Evolutionary conservation across 2,888 invertebrate species (phyloP), one percentile per base, ranked within the genome.

Genomic region (Hyppa rectilinea): DNA sequence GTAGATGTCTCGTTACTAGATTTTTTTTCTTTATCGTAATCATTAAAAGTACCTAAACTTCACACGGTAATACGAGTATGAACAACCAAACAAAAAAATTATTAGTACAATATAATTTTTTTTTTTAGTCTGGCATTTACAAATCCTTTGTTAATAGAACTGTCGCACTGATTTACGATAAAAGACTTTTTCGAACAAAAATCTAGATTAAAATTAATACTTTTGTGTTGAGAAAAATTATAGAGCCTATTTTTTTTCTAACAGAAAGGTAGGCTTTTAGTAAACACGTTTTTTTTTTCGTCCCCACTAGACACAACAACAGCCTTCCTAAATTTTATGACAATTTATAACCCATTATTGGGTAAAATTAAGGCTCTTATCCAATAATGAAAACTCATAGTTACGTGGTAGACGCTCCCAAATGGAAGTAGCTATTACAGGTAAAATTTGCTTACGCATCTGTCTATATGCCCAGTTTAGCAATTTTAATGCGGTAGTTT

Each of bases 151-250:
- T 53, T 59, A 36, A 52, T 59, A 29, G 34, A 58, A 43, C 40
- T 68, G 59, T 74, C 69, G 40, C 55, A 31, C 4, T 59, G 69
- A 73, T 73, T 73, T 59, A 68, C 34, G 77, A 68, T 55, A 43
- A 17, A 45, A 56, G 26, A 31, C 38, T 75, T 43, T 75, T 2
- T 56, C 20, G 3, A 26, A 43, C 20, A 50, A 45, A 72, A 26
- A n/a, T 49, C 26, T 43, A 36, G 36, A 23, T 20, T 34, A 12
- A 49, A 55, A 40, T 75, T 2, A 55, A 55, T 65, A 53, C 34
- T 47, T 74, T 47, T 49, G 5, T 49, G 12, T 47, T 40, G 9
- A 12, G 14, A 36, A 34, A 26, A 26, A 23, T 2, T 26, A 34
- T 69, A 38, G 38, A 29, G 17, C 17, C 9, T 3, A 40, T 47